Percentiles rank a stretch among this genome's conserved stretches.
phyloP scores from a whole-genome alignment of 2,113 vertebrate genomes.

The Arizona elegans region DNA sequence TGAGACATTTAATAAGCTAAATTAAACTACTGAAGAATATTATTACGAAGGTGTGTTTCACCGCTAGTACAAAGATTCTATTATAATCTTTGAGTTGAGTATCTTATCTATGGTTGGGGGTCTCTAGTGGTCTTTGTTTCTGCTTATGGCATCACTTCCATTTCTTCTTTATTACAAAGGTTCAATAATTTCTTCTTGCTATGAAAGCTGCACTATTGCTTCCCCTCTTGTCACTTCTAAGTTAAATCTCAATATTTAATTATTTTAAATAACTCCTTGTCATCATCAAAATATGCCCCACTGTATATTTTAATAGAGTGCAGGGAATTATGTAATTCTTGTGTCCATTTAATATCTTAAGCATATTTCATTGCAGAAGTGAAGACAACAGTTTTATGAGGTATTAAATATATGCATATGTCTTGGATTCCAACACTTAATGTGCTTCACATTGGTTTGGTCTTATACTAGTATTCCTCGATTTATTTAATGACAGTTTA shows the following conservation, averaged over 20 bases:
- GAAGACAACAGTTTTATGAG: neutral
- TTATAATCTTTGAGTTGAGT: neutral
- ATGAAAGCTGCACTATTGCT: neutral
- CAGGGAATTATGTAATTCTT: neutral
- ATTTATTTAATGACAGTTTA: too few relatives aligned
- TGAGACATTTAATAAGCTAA: neutral
- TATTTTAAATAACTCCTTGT: neutral
- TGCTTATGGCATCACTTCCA: too few relatives aligned
- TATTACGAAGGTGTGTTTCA: neutral
- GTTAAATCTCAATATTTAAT: neutral
- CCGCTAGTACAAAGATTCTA: neutral
- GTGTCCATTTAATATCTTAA: neutral
- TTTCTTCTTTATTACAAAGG: too few relatives aligned
- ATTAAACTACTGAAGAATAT: neutral
- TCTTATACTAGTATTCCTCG: neutral
- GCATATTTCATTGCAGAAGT: neutral
- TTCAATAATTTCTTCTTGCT: neutral
- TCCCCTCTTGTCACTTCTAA: neutral
- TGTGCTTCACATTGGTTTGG: neutral
- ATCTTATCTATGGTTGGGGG: too few relatives aligned
- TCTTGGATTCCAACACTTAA: neutral
- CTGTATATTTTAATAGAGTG: neutral
- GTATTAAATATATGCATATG: neutral
- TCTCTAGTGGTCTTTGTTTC: too few relatives aligned
- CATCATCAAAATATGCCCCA: neutral